Evolutionary conservation across 2,113 vertebrate species (phyloP).

Genomic region (Anarhynchus alexandrinus): DNA sequence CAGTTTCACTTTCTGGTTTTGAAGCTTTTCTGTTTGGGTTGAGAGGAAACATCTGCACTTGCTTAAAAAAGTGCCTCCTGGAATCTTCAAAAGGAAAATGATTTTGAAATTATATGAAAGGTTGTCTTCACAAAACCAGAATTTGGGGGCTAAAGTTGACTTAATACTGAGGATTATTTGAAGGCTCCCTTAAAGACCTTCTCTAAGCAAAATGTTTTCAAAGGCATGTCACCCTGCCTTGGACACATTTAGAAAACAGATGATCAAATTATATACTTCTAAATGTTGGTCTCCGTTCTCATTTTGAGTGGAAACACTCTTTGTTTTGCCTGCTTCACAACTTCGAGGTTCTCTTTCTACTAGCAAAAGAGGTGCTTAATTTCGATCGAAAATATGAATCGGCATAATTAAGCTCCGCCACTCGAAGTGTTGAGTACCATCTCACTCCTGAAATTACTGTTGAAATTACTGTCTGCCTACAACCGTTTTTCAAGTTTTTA

Average conservation of each 20-base stretch:
- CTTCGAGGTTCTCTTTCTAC: constrained; percentile 77
- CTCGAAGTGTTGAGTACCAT: constrained; percentile 63
- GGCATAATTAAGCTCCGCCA: constrained; percentile 70
- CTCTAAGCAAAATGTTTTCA: constrained; percentile 28
- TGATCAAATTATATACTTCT: constrained; percentile 74
- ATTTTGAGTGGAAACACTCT: constrained; percentile 72
- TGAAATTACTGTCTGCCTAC: constrained; percentile 66
- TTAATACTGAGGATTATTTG: constrained; percentile 1
- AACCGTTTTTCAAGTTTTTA: constrained; percentile 73
- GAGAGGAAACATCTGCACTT: constrained; percentile 60
- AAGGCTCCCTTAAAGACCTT: not conserved
- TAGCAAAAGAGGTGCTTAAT: constrained; percentile 71
- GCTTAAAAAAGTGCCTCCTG: constrained; percentile 32
- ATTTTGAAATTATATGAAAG: constrained; percentile 3
- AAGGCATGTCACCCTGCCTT: not conserved
- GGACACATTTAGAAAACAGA: constrained; percentile 73
- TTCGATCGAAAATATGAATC: constrained; percentile 82
- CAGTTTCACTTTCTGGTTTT: constrained; percentile 67
- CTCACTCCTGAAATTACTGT: constrained; percentile 77
- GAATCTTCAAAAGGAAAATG: constrained; percentile 47
- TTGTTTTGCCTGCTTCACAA: constrained; percentile 76
- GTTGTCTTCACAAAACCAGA: constrained; percentile 20
- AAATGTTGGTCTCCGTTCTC: constrained; percentile 71
- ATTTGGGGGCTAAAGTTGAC: not conserved
- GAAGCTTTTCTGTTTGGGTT: constrained; percentile 55